Evolutionary conservation across 2,888 invertebrate genomes (phyloP).

Genomic region (Gryllus longicercus): DNA sequence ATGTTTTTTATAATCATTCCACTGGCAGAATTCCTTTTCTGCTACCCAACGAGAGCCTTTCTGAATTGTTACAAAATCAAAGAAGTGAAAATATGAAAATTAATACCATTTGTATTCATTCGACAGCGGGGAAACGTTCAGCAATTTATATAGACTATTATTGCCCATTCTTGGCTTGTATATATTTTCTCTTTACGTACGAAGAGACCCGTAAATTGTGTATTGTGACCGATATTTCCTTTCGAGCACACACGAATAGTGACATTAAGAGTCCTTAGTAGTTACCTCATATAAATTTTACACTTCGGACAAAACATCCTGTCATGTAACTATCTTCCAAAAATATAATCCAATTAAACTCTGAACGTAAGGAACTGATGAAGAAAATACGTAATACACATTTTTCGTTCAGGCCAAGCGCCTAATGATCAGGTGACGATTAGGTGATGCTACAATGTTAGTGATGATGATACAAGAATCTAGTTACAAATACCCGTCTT

Average conservation of each 20-base stretch:
- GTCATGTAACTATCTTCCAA: constrained; percentile 18
- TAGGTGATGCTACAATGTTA: constrained; percentile 6
- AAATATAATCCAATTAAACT: constrained; percentile 17
- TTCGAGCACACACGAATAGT: constrained; percentile 17
- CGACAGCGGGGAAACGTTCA: not conserved
- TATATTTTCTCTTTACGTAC: constrained; percentile 8
- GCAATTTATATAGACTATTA: not conserved
- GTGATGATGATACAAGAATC: not conserved
- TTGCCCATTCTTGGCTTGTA: constrained; percentile 5
- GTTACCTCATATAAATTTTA: constrained; percentile 22
- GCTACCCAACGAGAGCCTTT: no score
- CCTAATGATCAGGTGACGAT: not conserved
- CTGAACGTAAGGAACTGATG: not conserved
- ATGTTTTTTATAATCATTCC: not conserved
- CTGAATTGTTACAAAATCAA: no score
- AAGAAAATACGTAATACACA: constrained; percentile 2
- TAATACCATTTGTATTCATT: not conserved
- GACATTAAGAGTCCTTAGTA: not conserved
- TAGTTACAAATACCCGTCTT: constrained; percentile 11
- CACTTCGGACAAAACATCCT: constrained; percentile 22
- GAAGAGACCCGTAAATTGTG: constrained; percentile 17
- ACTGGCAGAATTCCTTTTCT: no score
- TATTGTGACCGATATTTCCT: constrained; percentile 11
- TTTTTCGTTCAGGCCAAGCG: not conserved
- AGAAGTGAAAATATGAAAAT: no score